Conservation (phyloP, 2,797 vertebrate species). For the Eulemur rubriventer region DNA sequence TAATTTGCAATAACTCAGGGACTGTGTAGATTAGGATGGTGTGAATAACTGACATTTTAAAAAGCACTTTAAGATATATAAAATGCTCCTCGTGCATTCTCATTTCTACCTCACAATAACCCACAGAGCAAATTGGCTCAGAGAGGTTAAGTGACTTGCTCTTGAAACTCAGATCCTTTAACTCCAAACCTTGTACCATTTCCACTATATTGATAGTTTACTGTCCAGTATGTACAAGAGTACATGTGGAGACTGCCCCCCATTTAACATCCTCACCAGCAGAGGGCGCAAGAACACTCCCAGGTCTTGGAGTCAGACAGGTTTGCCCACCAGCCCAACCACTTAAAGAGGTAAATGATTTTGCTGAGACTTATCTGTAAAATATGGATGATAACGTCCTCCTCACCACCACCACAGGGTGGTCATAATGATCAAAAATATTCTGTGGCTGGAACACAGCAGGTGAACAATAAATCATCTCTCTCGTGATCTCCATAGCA, state of each 20-base stretch:
- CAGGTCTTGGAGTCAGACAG: neutral
- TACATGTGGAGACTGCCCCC: neutral
- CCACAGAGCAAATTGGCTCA: neutral
- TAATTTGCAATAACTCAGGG: neutral
- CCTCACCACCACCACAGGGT: neutral
- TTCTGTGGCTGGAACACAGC: neutral
- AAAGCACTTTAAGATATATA: neutral
- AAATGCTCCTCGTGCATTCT: neutral
- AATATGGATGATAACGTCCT: neutral
- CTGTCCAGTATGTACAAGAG: neutral
- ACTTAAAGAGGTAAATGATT: neutral
- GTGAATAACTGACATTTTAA: neutral
- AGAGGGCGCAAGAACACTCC: slow-evolving; percentile 53
- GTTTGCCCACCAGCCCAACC: neutral
- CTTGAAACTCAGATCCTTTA: neutral
- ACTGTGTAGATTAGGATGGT: neutral
- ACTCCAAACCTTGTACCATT: neutral
- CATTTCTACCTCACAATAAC: neutral
- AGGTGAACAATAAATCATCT: neutral
- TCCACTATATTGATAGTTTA: neutral
- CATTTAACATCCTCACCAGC: slow-evolving; percentile 59
- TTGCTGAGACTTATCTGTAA: slow-evolving; percentile 30
- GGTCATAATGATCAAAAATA: neutral
- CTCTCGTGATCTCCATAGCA: neutral
- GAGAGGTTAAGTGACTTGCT: neutral